Evolutionary conservation across 2,888 invertebrate species (phyloP).

Genomic region (Caenorhabditis zanzibari): DNA sequence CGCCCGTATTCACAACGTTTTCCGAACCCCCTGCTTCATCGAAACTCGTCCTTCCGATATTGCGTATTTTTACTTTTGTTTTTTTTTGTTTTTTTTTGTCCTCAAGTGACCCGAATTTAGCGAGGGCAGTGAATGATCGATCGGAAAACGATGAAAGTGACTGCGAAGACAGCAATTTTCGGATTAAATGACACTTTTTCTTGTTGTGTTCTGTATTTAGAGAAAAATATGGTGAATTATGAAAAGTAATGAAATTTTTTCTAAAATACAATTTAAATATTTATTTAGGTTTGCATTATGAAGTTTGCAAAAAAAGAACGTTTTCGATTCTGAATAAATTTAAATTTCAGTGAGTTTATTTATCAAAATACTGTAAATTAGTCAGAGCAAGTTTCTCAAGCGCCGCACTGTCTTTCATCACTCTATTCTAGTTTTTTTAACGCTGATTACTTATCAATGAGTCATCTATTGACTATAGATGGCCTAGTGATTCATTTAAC

Average conservation of each 20-base stretch:
- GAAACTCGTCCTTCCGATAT: conserved; percentile 19
- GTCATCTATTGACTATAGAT: conserved; percentile 1
- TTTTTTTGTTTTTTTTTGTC: conserved; percentile 18
- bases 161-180: conserved; percentile 44
- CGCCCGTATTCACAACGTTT: conserved; percentile 26
- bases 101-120: conserved; percentile 44
- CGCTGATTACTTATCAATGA: conserved; percentile 32
- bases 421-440: background rate
- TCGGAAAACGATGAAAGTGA: conserved; percentile 27
- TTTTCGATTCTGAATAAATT: no score
- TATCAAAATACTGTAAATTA: no score
- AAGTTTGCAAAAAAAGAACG: no score
- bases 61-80: conserved; percentile 2
- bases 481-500: conserved; percentile 6
- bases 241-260: background rate
- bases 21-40: background rate
- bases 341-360: no score
- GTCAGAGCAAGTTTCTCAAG: no score
- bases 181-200: conserved; percentile 45
- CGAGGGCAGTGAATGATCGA: conserved; percentile 32
- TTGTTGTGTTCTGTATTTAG: conserved; percentile 20
- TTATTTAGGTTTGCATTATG: background rate
- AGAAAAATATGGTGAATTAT: background rate
- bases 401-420: no score
- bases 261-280: background rate